Percentiles rank a stretch among this genome's conserved stretches.
phyloP scores from a whole-genome alignment of 2,113 vertebrate species.

The Rhipidura dahli region DNA sequence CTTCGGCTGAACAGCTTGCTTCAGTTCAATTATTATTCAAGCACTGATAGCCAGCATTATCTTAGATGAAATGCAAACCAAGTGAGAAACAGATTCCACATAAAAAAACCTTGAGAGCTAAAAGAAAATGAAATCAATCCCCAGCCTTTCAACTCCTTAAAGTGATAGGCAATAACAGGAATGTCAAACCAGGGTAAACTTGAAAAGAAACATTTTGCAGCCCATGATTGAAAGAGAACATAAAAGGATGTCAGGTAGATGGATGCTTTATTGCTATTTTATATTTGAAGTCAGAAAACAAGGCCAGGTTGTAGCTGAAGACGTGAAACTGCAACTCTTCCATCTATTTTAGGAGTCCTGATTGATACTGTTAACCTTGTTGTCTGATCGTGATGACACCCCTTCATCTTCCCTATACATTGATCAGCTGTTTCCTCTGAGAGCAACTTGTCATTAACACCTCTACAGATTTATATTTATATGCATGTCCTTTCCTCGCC shows the following conservation, averaged over 20 bases:
- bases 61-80: constrained; percentile 55
- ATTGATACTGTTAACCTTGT: constrained; percentile 48
- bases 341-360: constrained; percentile 63
- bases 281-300: constrained; percentile 71
- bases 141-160: constrained; percentile 57
- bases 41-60: constrained; percentile 26
- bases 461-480: constrained; percentile 16
- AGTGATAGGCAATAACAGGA: constrained; percentile 63
- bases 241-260: constrained; percentile 72
- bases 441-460: neutral
- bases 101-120: constrained; percentile 12
- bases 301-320: constrained; percentile 57
- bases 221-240: constrained; percentile 64
- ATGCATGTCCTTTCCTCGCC: neutral
- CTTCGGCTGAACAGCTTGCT: constrained; percentile 39
- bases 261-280: constrained; percentile 70
- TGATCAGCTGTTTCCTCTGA: constrained; percentile 28
- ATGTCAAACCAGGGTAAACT: constrained; percentile 63
- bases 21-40: constrained; percentile 57
- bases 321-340: constrained; percentile 66
- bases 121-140: constrained; percentile 65
- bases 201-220: constrained; percentile 43
- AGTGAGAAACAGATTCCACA: constrained; percentile 49
- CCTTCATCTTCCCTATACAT: constrained; percentile 14
- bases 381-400: constrained; percentile 19